Conservation (phyloP, 2,888 invertebrate genomes). For the Gortyna flavago region DNA sequence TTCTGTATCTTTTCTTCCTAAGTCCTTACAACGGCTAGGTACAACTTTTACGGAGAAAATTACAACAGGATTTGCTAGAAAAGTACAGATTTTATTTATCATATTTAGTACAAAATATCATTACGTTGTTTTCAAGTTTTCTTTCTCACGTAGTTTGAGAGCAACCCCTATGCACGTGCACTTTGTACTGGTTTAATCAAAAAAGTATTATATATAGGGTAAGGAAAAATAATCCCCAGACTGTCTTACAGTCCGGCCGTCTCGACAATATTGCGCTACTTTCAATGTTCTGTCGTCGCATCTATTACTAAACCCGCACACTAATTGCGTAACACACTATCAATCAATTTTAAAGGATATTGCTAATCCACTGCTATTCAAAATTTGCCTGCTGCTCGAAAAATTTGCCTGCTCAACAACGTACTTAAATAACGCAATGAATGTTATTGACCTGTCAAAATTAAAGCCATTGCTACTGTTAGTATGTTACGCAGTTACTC, state of each 20-base stretch:
- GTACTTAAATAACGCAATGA: background rate
- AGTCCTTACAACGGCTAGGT: background rate
- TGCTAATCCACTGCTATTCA: background rate
- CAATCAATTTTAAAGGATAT: background rate
- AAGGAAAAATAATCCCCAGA: background rate
- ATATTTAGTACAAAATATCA: background rate
- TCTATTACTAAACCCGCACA: background rate
- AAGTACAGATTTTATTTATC: background rate
- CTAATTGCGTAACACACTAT: background rate
- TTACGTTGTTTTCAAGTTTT: slow-evolving; percentile 1
- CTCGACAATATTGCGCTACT: background rate
- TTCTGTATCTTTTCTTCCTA: background rate
- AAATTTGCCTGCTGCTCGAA: too few species aligned
- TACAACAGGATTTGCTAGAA: too few species aligned
- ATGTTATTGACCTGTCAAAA: background rate
- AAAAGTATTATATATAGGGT: background rate
- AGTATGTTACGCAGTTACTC: background rate
- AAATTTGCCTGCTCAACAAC: background rate
- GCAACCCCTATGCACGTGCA: slow-evolving; percentile 10
- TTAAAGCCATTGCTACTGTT: background rate
- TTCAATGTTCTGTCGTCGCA: background rate
- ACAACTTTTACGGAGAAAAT: background rate
- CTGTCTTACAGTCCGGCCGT: background rate
- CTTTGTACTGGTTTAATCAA: background rate
- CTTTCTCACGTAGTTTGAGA: background rate